Percentiles rank a stretch among this genome's conserved stretches.
phyloP scores from a whole-genome alignment of 2,888 invertebrate species.

The Peribatodes rhomboidaria region DNA sequence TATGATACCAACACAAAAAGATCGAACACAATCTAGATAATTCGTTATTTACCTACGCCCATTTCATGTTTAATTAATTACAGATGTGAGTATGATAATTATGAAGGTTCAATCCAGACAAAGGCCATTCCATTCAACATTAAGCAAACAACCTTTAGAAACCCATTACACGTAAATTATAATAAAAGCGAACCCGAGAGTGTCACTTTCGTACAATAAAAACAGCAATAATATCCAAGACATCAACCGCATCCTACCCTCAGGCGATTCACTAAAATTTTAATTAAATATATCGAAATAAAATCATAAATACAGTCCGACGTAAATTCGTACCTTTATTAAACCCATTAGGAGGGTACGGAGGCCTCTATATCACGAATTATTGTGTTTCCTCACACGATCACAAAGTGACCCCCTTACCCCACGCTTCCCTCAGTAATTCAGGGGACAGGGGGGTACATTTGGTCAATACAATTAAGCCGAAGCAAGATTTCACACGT shows the following conservation, averaged over 20 bases:
- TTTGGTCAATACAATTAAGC: constrained; percentile 85
- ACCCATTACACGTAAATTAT: constrained; percentile 41
- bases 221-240: constrained; percentile 47
- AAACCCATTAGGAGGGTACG: constrained; percentile 80
- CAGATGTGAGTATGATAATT: constrained; percentile 6
- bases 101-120: constrained; percentile 22
- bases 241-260: constrained; percentile 40
- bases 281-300: constrained; percentile 84
- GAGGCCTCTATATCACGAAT: constrained; percentile 72
- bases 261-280: constrained; percentile 71
- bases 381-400: constrained; percentile 77
- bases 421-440: constrained; percentile 55
- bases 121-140: constrained; percentile 11
- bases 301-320: constrained; percentile 81
- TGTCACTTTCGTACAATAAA: constrained; percentile 49
- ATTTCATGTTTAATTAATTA: constrained; percentile 2
- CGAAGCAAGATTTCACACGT: constrained; percentile 82
- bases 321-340: constrained; percentile 83
- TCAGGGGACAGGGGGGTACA: constrained; percentile 57
- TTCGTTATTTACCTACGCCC: too few species aligned
- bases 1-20: too few species aligned
- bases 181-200: constrained; percentile 42
- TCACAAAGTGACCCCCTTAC: constrained; percentile 53
- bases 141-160: constrained; percentile 41
- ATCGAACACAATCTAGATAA: too few species aligned